These are phyloP conservation scores for Drosophila pruinosa DNA, from an alignment of 1,140 invertebrate genomes.

Conservation along the genomic window DNA sequence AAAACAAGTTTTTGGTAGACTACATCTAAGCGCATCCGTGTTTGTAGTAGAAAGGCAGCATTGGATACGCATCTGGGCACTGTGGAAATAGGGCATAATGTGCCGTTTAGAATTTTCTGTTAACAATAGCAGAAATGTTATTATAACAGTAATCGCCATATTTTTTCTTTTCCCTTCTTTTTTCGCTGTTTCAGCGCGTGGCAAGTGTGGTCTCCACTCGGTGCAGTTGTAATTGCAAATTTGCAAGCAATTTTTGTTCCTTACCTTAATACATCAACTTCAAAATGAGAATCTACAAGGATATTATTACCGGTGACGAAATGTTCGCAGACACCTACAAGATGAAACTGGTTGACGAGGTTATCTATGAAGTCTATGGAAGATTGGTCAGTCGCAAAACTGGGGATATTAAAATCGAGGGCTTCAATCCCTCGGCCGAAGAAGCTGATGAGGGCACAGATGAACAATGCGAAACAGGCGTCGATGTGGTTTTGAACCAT, in stretches of 20 bases:
- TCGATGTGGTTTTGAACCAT: conserved; percentile 97
- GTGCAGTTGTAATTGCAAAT: conserved; percentile 68
- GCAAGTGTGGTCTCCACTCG: conserved; percentile 66
- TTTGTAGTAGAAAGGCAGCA: no score
- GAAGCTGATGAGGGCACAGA: conserved; percentile 94
- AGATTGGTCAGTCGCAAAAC: conserved; percentile 90
- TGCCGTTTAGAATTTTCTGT: not conserved
- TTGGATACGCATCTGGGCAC: no score
- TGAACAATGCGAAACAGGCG: conserved; percentile 88
- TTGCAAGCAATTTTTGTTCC: conserved; percentile 53
- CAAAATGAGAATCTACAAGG: conserved; percentile 97
- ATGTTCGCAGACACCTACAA: conserved; percentile 99
- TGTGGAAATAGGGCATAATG: no score
- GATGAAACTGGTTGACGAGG: conserved; percentile 95
- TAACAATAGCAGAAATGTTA: conserved; percentile 20
- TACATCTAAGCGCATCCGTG: no score
- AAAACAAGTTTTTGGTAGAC: no score
- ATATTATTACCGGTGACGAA: conserved; percentile 97
- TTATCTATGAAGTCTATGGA: conserved; percentile 97
- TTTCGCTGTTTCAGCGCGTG: conserved; percentile 78
- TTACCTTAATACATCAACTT: conserved; percentile 35
- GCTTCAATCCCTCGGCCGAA: conserved; percentile 96
- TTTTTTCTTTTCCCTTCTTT: conserved; percentile 62
- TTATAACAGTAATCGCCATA: conserved; percentile 36
- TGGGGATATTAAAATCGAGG: conserved; percentile 92